A percentile compares a stretch with the other conserved stretches of the same genome.
Conservation (phyloP, 53 echinoderm and acorn worm genomes). For the Echinarachnius parma region DNA sequence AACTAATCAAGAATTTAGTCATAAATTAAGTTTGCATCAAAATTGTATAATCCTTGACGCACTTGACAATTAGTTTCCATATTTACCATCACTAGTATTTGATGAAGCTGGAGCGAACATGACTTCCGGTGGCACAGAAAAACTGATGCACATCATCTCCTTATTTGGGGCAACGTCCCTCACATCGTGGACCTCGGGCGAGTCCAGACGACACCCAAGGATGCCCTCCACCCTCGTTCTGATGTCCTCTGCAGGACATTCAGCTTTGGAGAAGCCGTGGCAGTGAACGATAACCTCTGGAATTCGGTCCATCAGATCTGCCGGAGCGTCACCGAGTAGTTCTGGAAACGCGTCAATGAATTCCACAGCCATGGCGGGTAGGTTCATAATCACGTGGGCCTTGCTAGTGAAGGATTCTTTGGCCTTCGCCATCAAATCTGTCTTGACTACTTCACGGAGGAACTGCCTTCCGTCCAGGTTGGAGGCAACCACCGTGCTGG, state of each 20-base stretch:
- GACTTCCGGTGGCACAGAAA: conserved; percentile 60
- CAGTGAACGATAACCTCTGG: conserved; percentile 73
- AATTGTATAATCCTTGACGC: too few relatives aligned
- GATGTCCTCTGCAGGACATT: conserved; percentile 57
- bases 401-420: conserved; percentile 11
- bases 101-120: conserved; percentile 36
- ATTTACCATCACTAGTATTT: conserved; percentile 3
- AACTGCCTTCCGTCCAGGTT: conserved; percentile 87
- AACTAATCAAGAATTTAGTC: too few relatives aligned
- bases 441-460: conserved; percentile 53
- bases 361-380: conserved; percentile 84
- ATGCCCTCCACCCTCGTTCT: conserved; percentile 53
- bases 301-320: conserved; percentile 35
- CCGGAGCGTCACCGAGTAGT: conserved; percentile 43
- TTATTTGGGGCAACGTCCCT: conserved; percentile 97
- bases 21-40: too few relatives aligned
- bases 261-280: conserved; percentile 83
- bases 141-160: conserved; percentile 94
- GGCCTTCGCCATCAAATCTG: conserved; percentile 50
- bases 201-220: conserved; percentile 27
- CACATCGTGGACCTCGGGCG: conserved; percentile 67
- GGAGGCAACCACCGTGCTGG: conserved; percentile 41
- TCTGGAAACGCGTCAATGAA: conserved; percentile 75
- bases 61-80: too few relatives aligned
- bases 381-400: conserved; percentile 85